These are phyloP conservation scores for Diadophis punctatus DNA, from an alignment of 2,113 vertebrate species.

Conservation along the genomic window DNA sequence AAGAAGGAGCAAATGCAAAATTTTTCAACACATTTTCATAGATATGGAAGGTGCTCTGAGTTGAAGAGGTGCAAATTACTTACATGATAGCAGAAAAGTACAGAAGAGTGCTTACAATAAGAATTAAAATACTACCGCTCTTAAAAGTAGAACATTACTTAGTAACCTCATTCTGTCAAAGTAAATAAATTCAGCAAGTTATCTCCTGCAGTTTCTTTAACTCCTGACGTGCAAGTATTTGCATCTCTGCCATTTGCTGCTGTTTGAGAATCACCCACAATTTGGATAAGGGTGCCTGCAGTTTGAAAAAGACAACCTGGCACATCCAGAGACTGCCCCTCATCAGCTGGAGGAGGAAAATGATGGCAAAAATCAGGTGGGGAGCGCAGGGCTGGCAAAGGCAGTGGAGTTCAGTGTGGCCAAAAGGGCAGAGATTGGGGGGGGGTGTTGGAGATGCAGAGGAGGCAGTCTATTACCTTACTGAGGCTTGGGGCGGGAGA, in stretches of 20 bases:
- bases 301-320: neutral
- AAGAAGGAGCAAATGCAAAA: neutral
- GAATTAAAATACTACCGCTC: neutral
- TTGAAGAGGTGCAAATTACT: neutral
- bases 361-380: neutral
- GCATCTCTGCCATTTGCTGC: neutral
- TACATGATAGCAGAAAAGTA: neutral
- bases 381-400: neutral
- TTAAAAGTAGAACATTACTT: neutral
- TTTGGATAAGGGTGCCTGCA: neutral
- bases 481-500: neutral
- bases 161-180: neutral
- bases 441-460: neutral
- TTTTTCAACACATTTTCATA: neutral
- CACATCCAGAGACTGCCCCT: neutral
- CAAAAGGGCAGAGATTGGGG: neutral
- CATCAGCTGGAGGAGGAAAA: neutral
- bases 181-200: neutral
- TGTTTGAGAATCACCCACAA: fast-evolving
- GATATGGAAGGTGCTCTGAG: neutral
- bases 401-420: neutral
- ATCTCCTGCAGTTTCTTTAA: neutral
- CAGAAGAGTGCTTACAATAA: neutral
- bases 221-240: neutral
- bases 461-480: neutral